Evolutionary conservation across 2,113 vertebrate genomes (phyloP).

Genomic region (Chionomys nivalis): DNA sequence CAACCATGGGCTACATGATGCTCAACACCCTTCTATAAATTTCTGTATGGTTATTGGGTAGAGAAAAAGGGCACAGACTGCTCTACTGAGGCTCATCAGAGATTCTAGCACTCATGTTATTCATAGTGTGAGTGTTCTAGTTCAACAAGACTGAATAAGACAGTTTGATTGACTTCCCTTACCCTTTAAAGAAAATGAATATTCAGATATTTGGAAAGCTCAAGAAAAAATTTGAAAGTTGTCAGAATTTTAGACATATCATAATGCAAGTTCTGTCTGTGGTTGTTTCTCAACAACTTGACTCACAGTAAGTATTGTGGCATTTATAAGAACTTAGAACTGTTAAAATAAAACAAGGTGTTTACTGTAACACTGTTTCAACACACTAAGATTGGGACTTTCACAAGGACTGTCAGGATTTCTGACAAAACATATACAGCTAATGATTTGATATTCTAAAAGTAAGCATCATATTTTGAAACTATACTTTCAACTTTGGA

Average conservation of each 20-base stretch:
- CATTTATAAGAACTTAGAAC: neutral
- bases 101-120: no score
- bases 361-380: neutral
- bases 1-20: neutral
- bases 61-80: neutral
- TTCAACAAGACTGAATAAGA: neutral
- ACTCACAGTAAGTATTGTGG: neutral
- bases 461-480: neutral
- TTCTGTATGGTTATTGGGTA: neutral
- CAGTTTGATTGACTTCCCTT: neutral
- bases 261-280: neutral
- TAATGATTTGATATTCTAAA: neutral
- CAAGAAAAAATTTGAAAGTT: neutral
- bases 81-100: neutral
- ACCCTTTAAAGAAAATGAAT: neutral
- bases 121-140: rapidly evolving
- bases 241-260: neutral
- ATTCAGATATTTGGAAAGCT: neutral
- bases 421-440: neutral
- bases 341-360: neutral
- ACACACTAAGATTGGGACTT: no score
- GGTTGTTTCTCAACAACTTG: neutral
- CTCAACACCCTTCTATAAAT: rapidly evolving
- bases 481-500: neutral
- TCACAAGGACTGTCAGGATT: neutral